phyloP scores from a whole-genome alignment of 1,140 invertebrate genomes.

The Drosophila sucinea region DNA sequence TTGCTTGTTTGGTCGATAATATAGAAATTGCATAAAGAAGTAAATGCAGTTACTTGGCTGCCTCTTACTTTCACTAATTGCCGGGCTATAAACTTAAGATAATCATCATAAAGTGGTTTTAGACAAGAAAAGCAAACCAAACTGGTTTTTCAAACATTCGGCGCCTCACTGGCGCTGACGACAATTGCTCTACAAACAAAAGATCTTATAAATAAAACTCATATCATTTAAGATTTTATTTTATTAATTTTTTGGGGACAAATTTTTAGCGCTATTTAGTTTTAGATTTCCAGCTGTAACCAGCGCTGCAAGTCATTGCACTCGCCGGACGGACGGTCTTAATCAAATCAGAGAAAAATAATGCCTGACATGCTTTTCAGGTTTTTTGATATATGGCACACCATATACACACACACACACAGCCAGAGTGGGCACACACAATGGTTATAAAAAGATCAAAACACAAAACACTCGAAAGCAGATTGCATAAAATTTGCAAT shows the following conservation, averaged over 20 bases:
- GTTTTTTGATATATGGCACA: constrained; percentile 64
- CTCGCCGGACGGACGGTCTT: constrained; percentile 30
- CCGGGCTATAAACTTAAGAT: constrained; percentile 43
- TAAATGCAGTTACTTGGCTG: not conserved
- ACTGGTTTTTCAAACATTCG: not conserved
- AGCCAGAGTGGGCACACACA: constrained; percentile 3
- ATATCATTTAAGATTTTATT: not conserved
- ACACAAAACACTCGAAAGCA: constrained; percentile 49
- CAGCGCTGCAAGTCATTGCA: constrained; percentile 61
- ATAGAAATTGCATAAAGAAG: constrained; percentile 34
- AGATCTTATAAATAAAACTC: not conserved
- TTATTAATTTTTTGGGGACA: not conserved
- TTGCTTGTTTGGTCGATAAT: constrained; percentile 62
- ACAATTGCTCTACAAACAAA: constrained; percentile 8
- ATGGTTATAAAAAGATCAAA: constrained; percentile 67
- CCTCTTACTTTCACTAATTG: constrained; percentile 53
- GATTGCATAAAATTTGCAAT: constrained; percentile 81
- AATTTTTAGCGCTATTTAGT: constrained; percentile 3
- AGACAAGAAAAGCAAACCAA: not conserved
- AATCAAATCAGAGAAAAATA: constrained; percentile 49
- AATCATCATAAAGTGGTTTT: not conserved
- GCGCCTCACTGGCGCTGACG: not conserved
- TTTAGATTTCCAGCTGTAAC: constrained; percentile 20
- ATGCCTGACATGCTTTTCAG: constrained; percentile 44
- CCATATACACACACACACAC: constrained; percentile 17